Conservation (phyloP, 2,797 vertebrate genomes). For the Astyanax mexicanus region DNA sequence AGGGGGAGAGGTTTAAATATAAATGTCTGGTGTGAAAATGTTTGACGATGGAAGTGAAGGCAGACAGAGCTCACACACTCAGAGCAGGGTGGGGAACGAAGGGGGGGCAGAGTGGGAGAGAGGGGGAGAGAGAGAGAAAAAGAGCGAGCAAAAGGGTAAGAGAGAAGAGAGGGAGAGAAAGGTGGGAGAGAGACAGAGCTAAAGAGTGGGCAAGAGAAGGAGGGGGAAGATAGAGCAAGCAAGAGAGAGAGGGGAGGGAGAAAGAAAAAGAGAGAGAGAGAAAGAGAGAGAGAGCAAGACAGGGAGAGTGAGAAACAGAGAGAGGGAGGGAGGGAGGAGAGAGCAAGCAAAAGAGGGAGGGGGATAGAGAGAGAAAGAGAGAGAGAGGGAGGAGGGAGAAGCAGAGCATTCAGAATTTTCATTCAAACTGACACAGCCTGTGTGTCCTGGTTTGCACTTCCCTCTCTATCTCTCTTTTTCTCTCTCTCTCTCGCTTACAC, state of each 20-base stretch:
- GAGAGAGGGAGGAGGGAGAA: slow-evolving; percentile 66
- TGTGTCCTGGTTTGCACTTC: slow-evolving; percentile 79
- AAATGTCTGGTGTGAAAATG: slow-evolving; percentile 76
- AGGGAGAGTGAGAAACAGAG: slow-evolving; percentile 19
- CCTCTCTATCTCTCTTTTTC: slow-evolving; percentile 55
- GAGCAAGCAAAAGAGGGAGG: slow-evolving; percentile 66
- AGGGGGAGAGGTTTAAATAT: slow-evolving; percentile 61
- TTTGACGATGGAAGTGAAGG: slow-evolving; percentile 68
- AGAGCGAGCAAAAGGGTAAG: slow-evolving; percentile 57
- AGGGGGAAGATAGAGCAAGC: slow-evolving; percentile 44
- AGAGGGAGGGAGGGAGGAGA: slow-evolving; percentile 59
- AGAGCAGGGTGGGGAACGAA: slow-evolving; percentile 70
- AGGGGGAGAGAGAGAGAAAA: slow-evolving; percentile 60
- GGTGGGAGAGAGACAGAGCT: slow-evolving; percentile 9
- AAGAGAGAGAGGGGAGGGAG: slow-evolving; percentile 42
- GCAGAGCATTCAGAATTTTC: slow-evolving; percentile 78
- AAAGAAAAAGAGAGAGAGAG: slow-evolving; percentile 31
- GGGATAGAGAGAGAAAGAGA: slow-evolving; percentile 36
- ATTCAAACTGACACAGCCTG: slow-evolving; percentile 83
- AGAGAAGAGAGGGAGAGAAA: slow-evolving; percentile 35
- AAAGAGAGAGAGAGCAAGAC: slow-evolving; percentile 55
- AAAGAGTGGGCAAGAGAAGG: slow-evolving; percentile 24
- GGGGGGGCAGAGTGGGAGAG: slow-evolving; percentile 11
- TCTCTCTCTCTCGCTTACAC: slow-evolving; percentile 25
- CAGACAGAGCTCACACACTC: slow-evolving; percentile 60